Evolutionary conservation across 1,140 invertebrate genomes (phyloP).

Genomic region (Lethrus apterus): DNA sequence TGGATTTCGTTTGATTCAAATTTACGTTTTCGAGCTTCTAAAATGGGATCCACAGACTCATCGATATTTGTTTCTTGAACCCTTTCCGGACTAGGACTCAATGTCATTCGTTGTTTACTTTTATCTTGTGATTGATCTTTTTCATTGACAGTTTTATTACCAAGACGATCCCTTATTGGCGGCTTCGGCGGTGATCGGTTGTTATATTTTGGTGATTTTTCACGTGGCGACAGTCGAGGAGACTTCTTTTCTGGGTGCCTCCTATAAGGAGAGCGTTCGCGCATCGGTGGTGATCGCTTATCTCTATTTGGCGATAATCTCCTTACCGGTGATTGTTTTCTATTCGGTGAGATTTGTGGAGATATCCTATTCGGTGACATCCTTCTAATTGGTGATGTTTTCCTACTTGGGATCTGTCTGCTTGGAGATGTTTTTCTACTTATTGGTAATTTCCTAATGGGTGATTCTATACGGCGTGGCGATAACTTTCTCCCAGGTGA

Average conservation of each 20-base stretch:
- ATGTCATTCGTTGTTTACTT: neutral
- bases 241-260: no score
- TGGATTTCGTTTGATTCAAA: slow-evolving; percentile 34
- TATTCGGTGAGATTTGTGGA: neutral
- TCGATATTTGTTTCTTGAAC: slow-evolving; percentile 5
- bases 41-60: slow-evolving; percentile 30
- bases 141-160: neutral
- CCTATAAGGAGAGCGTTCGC: no score
- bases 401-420: no score
- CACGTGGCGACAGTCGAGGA: neutral
- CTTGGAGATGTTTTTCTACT: no score
- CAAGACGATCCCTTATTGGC: neutral
- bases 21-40: slow-evolving; percentile 36
- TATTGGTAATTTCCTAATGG: no score
- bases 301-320: no score
- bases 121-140: neutral
- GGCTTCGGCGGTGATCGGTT: slow-evolving; percentile 1
- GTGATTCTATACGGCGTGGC: slow-evolving; percentile 3
- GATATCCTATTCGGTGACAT: no score
- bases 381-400: slow-evolving; percentile 11
- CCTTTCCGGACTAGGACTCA: neutral
- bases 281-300: slow-evolving; percentile 5
- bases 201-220: neutral
- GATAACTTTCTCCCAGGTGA: slow-evolving; percentile 3
- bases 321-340: no score